Evolutionary conservation across 1,140 invertebrate genomes (phyloP), one percentile per base, ranked within the genome.

Genomic region (Tetramorium alpestre): DNA sequence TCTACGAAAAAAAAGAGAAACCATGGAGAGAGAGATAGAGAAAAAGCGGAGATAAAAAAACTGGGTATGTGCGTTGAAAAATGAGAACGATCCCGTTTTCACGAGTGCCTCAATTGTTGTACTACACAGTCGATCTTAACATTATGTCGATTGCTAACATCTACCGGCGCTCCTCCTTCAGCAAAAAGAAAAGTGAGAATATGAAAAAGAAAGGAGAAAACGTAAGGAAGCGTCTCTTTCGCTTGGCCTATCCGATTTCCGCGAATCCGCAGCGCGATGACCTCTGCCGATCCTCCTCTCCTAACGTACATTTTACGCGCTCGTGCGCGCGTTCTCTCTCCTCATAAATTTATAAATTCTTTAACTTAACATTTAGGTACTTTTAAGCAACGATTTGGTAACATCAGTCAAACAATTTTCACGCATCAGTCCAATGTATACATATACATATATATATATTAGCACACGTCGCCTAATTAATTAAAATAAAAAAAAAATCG

Each of bases 301-400:
- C 64, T 67, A 67, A 67, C 64, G 25, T 44, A 80, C 18, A 13
- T 49, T 13, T 13, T 41, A n/a, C 51, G 13, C 73, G 54, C 44
- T 47, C 18, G 5, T 4, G 51, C 58, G 33, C 41, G 78, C 78
- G 38, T 11, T 25, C 25, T 16, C 41, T 84, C 28, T 51, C 56
- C 56, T 69, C 65, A 73, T 84, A 84, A 84, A 84, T 84, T 73
- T 47, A 84, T 84, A 90, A 88, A 78, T 38, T 78, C 91, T 92
- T 92, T 93, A 95, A 94, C 94, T 95, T 95, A 95, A 93, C 94
- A 93, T 94, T 94, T 95, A 94, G 93, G 94, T 95, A 95, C 92
- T 94, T 95, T 95, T 93, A 94, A 85, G 94, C 93, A 95, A 93
- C 93, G 92, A 94, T 95, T 95, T 95, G 95, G 95, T 95, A 95